phyloP scores from a whole-genome alignment of 2,797 vertebrate genomes.

The Rhynchonycteris naso region DNA sequence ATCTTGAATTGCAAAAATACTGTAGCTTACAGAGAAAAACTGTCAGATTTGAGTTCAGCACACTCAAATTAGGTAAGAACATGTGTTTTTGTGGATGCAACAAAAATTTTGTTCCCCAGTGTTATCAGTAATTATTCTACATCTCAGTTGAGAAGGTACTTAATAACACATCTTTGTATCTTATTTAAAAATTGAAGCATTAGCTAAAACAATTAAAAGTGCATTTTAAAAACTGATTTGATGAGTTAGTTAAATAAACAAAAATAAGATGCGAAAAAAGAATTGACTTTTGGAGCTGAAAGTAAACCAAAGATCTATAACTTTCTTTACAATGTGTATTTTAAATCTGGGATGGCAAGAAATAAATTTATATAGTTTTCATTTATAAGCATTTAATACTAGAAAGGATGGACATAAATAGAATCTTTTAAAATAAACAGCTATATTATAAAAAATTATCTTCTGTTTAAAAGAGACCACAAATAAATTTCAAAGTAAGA shows the following conservation, averaged over 20 bases:
- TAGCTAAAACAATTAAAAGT: slow-evolving; percentile 52
- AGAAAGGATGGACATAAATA: not conserved
- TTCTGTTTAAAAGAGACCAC: not conserved
- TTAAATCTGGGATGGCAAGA: not conserved
- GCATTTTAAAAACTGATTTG: slow-evolving; percentile 25
- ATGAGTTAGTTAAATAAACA: not conserved
- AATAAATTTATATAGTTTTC: not conserved
- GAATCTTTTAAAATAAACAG: slow-evolving; percentile 31
- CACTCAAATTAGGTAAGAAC: too few species aligned
- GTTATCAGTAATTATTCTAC: not conserved
- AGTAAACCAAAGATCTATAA: not conserved
- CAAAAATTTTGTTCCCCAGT: too few species aligned
- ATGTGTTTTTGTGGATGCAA: too few species aligned
- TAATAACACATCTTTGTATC: not conserved
- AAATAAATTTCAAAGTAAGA: slow-evolving; percentile 20
- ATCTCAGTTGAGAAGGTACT: slow-evolving; percentile 14
- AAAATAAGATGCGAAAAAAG: not conserved
- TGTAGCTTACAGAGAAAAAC: too few species aligned
- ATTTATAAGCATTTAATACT: slow-evolving; percentile 26
- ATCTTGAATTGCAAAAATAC: too few species aligned
- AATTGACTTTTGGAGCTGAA: not conserved
- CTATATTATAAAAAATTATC: not conserved
- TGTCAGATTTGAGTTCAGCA: too few species aligned
- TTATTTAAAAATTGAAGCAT: not conserved
- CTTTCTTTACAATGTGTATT: not conserved